Evolutionary conservation across 1,140 invertebrate species (phyloP).

Genomic region (Marisa cornuarietis): DNA sequence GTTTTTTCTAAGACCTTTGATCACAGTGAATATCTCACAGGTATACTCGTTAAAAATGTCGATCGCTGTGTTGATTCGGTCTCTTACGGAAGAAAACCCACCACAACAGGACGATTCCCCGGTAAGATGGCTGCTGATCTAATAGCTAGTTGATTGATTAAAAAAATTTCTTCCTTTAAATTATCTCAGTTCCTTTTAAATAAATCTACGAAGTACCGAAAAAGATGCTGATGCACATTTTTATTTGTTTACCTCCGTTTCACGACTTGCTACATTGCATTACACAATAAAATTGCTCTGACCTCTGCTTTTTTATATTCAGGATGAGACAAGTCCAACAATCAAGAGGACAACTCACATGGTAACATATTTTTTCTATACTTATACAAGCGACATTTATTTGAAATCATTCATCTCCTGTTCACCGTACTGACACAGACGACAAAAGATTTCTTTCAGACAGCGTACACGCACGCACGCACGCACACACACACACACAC

Average conservation of each 20-base stretch:
- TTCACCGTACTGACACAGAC: no score
- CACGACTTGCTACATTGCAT: no score
- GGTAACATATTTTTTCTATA: no score
- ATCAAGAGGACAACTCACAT: no score
- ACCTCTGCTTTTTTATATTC: no score
- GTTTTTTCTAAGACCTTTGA: not conserved
- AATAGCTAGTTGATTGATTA: not conserved
- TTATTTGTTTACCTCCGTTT: no score
- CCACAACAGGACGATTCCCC: conserved; percentile 9
- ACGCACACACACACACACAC: conserved; percentile 3
- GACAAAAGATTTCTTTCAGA: not conserved
- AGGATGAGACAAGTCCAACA: no score
- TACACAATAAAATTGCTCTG: no score
- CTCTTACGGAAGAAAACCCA: conserved; percentile 53
- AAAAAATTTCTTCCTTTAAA: not conserved
- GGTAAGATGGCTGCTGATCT: not conserved
- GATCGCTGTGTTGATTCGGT: conserved; percentile 47
- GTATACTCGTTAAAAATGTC: conserved; percentile 48
- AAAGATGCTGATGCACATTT: no score
- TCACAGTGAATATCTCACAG: conserved; percentile 26
- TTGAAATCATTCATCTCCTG: no score
- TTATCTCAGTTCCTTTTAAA: not conserved
- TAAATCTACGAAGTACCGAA: no score
- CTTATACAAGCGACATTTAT: no score
- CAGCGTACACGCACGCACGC: conserved; percentile 6